A percentile compares a stretch with the other conserved stretches of the same genome.
These are phyloP conservation scores for Mylabris phalerata DNA, from an alignment of 1,140 invertebrate genomes.

Conservation along the genomic window DNA sequence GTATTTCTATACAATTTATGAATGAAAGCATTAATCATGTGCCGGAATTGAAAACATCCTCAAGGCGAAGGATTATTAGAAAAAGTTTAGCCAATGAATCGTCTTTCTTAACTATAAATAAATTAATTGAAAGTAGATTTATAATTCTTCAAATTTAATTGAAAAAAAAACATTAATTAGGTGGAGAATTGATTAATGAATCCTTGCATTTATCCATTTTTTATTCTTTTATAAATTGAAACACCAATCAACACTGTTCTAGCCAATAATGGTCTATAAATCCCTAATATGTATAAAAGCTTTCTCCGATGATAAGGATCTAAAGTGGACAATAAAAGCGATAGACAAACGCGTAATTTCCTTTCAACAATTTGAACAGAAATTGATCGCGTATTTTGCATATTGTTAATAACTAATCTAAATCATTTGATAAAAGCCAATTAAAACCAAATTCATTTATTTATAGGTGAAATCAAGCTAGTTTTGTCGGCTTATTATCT, in stretches of 20 bases:
- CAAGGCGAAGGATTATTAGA: constrained; percentile 21
- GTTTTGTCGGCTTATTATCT: too few relatives aligned
- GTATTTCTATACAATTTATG: constrained; percentile 7
- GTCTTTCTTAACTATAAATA: too few relatives aligned
- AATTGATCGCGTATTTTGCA: constrained; percentile 13
- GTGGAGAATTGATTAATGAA: too few relatives aligned
- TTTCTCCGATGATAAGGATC: constrained; percentile 28
- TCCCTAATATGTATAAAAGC: constrained; percentile 27
- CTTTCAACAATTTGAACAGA: constrained; percentile 10
- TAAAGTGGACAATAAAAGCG: constrained; percentile 23
- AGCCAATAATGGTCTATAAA: constrained; percentile 30
- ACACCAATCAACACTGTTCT: constrained; percentile 17
- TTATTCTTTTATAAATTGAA: too few relatives aligned
- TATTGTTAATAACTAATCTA: constrained; percentile 20
- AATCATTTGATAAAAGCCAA: constrained; percentile 18
- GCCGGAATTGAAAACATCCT: constrained; percentile 24
- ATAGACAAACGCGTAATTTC: constrained; percentile 28
- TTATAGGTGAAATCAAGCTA: constrained; percentile 8
- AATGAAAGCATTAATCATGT: constrained; percentile 29
- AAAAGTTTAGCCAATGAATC: too few relatives aligned
- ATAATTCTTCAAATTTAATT: too few relatives aligned
- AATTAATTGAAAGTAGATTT: too few relatives aligned
- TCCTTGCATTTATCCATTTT: too few relatives aligned
- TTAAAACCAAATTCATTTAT: constrained; percentile 24
- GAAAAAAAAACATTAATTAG: too few relatives aligned